phyloP scores from a whole-genome alignment of 2,797 vertebrate species.

The Brachymystax lenok region DNA sequence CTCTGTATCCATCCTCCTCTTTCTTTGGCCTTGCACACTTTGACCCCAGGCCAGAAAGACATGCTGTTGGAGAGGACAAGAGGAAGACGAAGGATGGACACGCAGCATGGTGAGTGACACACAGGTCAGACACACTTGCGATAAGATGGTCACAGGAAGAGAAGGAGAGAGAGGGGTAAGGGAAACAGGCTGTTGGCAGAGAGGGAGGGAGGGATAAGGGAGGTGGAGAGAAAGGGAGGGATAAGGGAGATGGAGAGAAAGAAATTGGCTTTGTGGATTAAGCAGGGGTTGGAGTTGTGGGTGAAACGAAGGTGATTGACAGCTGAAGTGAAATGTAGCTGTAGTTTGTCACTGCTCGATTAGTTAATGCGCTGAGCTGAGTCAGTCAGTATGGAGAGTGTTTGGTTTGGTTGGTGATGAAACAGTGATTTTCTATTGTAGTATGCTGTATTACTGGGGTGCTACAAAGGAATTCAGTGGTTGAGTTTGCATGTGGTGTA shows the following conservation, averaged over 20 bases:
- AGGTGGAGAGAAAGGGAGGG: not conserved
- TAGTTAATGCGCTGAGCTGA: not conserved
- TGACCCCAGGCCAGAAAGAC: not conserved
- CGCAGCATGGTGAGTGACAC: not conserved
- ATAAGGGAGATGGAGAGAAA: not conserved
- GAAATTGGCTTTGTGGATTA: conserved; percentile 57
- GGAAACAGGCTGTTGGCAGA: conserved; percentile 16
- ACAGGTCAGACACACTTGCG: not conserved
- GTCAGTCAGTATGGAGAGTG: not conserved
- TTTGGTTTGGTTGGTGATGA: not conserved
- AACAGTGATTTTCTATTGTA: not conserved
- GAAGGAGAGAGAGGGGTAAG: conserved; percentile 10
- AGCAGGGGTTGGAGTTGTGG: conserved; percentile 49
- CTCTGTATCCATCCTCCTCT: not conserved
- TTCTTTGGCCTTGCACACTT: not conserved
- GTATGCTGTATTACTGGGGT: not conserved
- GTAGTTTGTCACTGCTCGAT: not conserved
- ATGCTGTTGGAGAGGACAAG: not conserved
- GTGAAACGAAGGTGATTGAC: conserved; percentile 48
- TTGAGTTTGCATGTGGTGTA: too few species aligned
- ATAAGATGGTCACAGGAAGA: not conserved
- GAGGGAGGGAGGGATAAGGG: conserved; percentile 4
- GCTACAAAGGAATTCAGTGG: not conserved
- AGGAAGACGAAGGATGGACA: not conserved
- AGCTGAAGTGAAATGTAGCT: conserved; percentile 43